Percentiles rank a stretch among this genome's conserved stretches.
phyloP scores from a whole-genome alignment of 1,140 invertebrate species.

The Meloidogyne exigua region DNA sequence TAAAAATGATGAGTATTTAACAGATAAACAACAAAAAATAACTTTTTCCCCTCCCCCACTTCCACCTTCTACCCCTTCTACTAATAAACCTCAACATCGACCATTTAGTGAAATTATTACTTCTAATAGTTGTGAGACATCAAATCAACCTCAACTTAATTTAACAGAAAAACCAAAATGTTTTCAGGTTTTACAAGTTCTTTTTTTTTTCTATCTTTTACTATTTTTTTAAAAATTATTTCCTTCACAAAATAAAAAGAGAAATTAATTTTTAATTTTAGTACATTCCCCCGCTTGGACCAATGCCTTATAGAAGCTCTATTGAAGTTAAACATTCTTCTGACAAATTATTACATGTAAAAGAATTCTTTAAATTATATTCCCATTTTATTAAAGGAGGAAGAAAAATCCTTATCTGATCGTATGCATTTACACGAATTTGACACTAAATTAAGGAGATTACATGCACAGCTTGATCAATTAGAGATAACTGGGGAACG shows the following conservation, averaged over 20 bases:
- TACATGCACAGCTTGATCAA: conserved; percentile 25
- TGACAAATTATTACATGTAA: conserved; percentile 8
- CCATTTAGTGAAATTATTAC: not conserved
- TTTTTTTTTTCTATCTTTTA: no score
- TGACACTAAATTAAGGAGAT: conserved; percentile 15
- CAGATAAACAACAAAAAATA: no score
- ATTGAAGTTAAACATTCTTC: conserved; percentile 4
- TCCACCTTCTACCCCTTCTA: not conserved
- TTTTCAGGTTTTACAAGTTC: not conserved
- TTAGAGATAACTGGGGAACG: conserved; percentile 23
- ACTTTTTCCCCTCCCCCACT: not conserved
- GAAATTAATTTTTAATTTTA: no score
- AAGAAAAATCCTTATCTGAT: conserved; percentile 3
- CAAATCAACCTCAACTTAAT: not conserved
- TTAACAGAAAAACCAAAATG: not conserved
- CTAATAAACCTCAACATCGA: not conserved
- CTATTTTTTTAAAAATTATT: no score
- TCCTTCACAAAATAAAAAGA: no score
- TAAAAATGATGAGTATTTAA: not conserved
- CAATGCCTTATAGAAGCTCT: conserved; percentile 2
- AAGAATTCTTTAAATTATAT: not conserved
- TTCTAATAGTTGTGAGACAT: not conserved
- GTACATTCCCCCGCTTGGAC: conserved; percentile 26
- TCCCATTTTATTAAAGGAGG: not conserved
- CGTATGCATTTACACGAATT: conserved; percentile 14